phyloP scores from a whole-genome alignment of 2,797 vertebrate genomes.

The Cyprinodon diabolis region DNA sequence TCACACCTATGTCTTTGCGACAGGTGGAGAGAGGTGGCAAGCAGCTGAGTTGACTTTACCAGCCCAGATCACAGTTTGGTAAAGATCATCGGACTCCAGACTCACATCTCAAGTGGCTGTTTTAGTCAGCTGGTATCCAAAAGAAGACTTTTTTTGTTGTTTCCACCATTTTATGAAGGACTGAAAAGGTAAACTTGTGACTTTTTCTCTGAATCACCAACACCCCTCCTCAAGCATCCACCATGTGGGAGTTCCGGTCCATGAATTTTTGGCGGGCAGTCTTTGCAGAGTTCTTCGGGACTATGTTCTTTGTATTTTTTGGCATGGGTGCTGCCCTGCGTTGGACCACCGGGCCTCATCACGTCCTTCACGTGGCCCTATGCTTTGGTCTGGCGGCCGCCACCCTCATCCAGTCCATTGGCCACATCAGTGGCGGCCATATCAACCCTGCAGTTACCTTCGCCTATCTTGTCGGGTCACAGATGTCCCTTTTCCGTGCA shows the following conservation, averaged over 20 bases:
- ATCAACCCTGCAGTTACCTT: constrained; percentile 95
- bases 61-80: constrained; percentile 46
- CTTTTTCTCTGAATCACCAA: constrained; percentile 41
- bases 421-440: constrained; percentile 94
- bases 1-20: constrained; percentile 77
- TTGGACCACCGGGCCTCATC: constrained; percentile 88
- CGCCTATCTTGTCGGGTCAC: constrained; percentile 91
- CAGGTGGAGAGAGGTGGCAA: constrained; percentile 71
- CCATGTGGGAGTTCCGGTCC: constrained; percentile 94
- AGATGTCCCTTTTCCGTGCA: constrained; percentile 92
- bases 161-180: constrained; percentile 46
- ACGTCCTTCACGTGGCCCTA: constrained; percentile 89
- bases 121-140: constrained; percentile 56
- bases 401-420: constrained; percentile 91
- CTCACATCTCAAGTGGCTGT: constrained; percentile 44
- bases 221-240: constrained; percentile 55
- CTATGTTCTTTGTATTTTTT: constrained; percentile 94
- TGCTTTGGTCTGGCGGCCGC: constrained; percentile 92
- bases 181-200: constrained; percentile 51
- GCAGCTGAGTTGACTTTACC: constrained; percentile 65
- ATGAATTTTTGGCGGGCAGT: constrained; percentile 96
- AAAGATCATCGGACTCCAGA: constrained; percentile 58
- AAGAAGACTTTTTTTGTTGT: constrained; percentile 41
- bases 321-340: constrained; percentile 91
- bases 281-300: constrained; percentile 94